These are phyloP conservation scores for Bos taurus DNA, from an alignment of 2,113 vertebrate genomes.

Conservation along the genomic window ARS-UCD2.0 NC_037345.1:47823001-47823500, in stretches of 20 bases:
- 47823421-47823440: not conserved
- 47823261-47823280: not conserved
- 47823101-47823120: slow-evolving; percentile 23
- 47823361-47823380: not conserved
- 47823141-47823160: not conserved
- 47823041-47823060: not conserved
- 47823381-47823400: not conserved
- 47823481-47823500: not conserved
- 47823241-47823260: not conserved
- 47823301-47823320: not conserved
- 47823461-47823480: not conserved
- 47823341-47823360: not conserved
- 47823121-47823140: slow-evolving; percentile 3
- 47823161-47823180: not conserved
- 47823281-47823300: not conserved
- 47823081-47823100: not conserved
- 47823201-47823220: not conserved
- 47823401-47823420: not conserved
- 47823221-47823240: not conserved
- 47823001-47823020: not conserved
- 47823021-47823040: not conserved
- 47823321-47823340: not conserved
- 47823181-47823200: not conserved
- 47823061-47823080: not conserved
- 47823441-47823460: not conserved